phyloP scores from a whole-genome alignment of 1,140 invertebrate species.

The Lanistes nyassanus region DNA sequence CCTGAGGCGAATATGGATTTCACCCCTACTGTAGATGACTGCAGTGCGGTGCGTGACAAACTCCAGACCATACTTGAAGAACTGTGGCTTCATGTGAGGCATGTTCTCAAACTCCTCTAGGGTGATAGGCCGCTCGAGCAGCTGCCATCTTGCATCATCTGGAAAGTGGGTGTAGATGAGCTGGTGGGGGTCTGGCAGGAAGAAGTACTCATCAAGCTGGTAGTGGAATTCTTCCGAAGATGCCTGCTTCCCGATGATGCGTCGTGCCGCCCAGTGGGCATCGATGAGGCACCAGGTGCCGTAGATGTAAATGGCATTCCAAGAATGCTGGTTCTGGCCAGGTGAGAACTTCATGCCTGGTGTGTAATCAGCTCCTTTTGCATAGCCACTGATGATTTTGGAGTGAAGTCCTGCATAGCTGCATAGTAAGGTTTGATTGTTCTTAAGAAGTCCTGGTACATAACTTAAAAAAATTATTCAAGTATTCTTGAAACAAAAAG shows the following conservation, averaged over 20 bases:
- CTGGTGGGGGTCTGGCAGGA: conserved; percentile 65
- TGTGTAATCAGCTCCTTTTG: conserved; percentile 66
- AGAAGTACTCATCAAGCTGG: conserved; percentile 67
- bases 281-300: conserved; percentile 66
- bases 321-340: conserved; percentile 64
- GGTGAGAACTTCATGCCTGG: conserved; percentile 66
- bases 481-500: too few relatives aligned
- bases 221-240: conserved; percentile 63
- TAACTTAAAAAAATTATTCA: too few relatives aligned
- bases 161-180: conserved; percentile 68
- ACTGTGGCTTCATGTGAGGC: conserved; percentile 66
- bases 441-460: too few relatives aligned
- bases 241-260: conserved; percentile 65
- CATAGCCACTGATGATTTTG: conserved; percentile 66
- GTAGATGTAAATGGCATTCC: conserved; percentile 67
- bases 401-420: conserved; percentile 67
- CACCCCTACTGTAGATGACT: conserved; percentile 59
- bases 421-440: conserved; percentile 22
- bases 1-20: conserved; percentile 56
- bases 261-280: conserved; percentile 66
- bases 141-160: conserved; percentile 65
- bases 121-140: conserved; percentile 57
- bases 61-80: conserved; percentile 67
- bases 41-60: conserved; percentile 64
- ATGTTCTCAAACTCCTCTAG: conserved; percentile 67